phyloP scores from a whole-genome alignment of 1,140 invertebrate genomes.

The Artemia franciscana region DNA sequence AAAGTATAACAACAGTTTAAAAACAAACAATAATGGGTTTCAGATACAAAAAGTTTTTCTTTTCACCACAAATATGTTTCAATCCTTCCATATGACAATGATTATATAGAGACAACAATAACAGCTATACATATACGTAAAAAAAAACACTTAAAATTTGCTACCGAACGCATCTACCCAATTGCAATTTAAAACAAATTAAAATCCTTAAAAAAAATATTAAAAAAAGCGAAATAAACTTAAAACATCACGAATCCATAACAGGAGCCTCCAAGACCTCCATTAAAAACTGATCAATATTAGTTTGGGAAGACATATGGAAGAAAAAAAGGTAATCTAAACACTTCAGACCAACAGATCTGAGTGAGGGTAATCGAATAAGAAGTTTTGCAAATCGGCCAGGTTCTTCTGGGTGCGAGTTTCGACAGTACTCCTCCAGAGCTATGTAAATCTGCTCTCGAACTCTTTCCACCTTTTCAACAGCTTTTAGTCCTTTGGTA shows the following conservation, averaged over 20 bases:
- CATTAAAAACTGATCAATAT: slow-evolving; percentile 26
- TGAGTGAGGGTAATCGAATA: slow-evolving; percentile 68
- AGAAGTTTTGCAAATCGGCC: slow-evolving; percentile 83
- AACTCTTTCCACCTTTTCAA: slow-evolving; percentile 56
- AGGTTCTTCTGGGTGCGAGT: slow-evolving; percentile 62
- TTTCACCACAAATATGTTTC: too few relatives aligned
- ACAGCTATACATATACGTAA: too few relatives aligned
- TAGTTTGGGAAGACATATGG: slow-evolving; percentile 38
- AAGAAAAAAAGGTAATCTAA: slow-evolving; percentile 88
- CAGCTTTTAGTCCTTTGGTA: slow-evolving; percentile 59
- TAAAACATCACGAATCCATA: not conserved
- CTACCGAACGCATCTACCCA: too few relatives aligned
- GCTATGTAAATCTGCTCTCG: slow-evolving; percentile 84
- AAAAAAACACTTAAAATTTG: too few relatives aligned
- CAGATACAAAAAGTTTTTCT: too few relatives aligned
- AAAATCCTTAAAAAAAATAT: too few relatives aligned
- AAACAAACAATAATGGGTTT: too few relatives aligned
- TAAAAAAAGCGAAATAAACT: too few relatives aligned
- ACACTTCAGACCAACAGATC: slow-evolving; percentile 88
- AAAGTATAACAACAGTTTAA: too few relatives aligned
- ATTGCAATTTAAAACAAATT: too few relatives aligned
- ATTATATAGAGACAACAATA: too few relatives aligned
- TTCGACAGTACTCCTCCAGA: slow-evolving; percentile 77
- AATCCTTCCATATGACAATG: too few relatives aligned
- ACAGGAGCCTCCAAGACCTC: slow-evolving; percentile 39